Conservation (phyloP, 2,113 vertebrate species). For the Cariama cristata region DNA sequence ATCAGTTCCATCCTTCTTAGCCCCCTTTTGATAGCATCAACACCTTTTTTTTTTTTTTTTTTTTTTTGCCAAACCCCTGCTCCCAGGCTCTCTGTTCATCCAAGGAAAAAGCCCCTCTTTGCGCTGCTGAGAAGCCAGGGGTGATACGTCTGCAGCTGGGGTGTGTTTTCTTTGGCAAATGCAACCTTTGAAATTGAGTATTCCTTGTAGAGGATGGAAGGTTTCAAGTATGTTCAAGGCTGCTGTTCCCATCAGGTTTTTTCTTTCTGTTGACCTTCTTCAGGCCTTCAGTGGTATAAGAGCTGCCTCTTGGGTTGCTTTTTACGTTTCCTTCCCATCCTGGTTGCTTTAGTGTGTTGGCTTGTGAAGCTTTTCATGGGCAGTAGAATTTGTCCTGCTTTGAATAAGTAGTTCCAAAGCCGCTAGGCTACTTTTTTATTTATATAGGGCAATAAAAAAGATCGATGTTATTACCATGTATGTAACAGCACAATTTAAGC, state of each 20-base stretch:
- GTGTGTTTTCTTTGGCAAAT: neutral
- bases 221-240: neutral
- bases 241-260: neutral
- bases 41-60: too few relatives aligned
- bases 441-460: neutral
- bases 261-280: neutral
- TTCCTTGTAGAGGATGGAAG: neutral
- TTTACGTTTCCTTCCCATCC: neutral
- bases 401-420: neutral
- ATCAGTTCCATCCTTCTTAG: neutral
- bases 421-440: neutral
- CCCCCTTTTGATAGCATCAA: neutral
- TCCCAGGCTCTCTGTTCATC: neutral
- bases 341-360: neutral
- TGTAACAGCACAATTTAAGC: neutral
- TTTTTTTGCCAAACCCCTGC: neutral
- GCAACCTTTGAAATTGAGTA: fast-evolving
- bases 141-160: neutral
- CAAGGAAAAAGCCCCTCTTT: neutral
- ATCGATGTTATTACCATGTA: neutral
- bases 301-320: neutral
- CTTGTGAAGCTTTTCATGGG: neutral
- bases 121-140: neutral
- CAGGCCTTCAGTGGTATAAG: too few relatives aligned
- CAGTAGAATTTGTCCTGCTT: neutral